Base-by-base conservation (phyloP, 2,888 invertebrate genomes). In the Philaethria dido region DNA sequence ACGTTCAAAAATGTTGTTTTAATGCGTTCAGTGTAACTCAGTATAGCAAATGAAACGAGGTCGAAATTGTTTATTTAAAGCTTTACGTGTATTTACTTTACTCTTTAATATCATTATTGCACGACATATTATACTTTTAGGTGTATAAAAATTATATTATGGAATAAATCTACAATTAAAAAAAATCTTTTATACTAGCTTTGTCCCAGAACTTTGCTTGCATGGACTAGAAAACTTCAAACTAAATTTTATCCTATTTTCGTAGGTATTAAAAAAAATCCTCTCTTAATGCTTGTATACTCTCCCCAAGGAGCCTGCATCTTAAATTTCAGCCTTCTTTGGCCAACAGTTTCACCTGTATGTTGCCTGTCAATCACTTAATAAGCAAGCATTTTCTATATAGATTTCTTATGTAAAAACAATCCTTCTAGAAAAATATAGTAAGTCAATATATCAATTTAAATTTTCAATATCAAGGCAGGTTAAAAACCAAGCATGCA, bases 41-140 rank as follows among this genome's bases (percentile, higher is more conserved):
- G 13, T 47, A 47, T 18, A 47, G 16, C 47, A 47, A 47, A 61
- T 42, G 22, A 57, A 57, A 57, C 22, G n/a, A 57, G 39, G 39
- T 57, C 57, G 20, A 22, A 39, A 57, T n/a, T 57, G 57, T 57
- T 57, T 57, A 39, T 42, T 42, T 42, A 9, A 42, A 42, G 57
- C 20, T 57, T 42, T 9, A 42, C 42, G 4, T 57, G 16, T 57
- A 57, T 57, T 57, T 57, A 39, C 42, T 22, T 57, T 11, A 25
- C 52, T 52, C 29, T 52, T 33, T 52, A 52, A 29, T 25, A 16
- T 16, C 29, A 25, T 16, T 29, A 16, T 52, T 29, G 29, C 16
- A 11, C 33, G 16, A 52, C 13, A 52, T 29, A 11, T 52, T 33
- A 5, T 33, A 52, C 29, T 52, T 33, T 16, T 29, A 29, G 2